Base-by-base conservation (phyloP, 2,888 invertebrate genomes). In the Urechis unicinctus region DNA sequence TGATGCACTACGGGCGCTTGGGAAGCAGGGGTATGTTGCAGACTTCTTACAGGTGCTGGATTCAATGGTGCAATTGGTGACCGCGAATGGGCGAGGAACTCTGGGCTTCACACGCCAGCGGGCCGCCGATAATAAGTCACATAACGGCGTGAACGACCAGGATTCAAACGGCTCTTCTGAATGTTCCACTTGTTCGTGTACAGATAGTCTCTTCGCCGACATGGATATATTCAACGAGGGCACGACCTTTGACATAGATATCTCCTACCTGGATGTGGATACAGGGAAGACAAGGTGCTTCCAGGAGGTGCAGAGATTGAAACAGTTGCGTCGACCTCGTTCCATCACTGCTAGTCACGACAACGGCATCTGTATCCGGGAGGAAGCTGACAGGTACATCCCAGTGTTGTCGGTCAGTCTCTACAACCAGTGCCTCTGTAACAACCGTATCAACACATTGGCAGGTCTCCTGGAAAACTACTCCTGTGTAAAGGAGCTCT, bases 371-470 rank as follows among this genome's bases (percentile, higher is more conserved):
- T 66, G 62, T 9, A 49, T 54, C 41, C 52, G 55, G 30, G 44
- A 57, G 25, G 48, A 59, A n/a, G 55, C 59, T 13, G 64, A 60
- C 17, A 65, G 62, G 28, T 69, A 68, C n/a, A 56, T 68, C 13
- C 70, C 72, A 2, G 69, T 74, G 67, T 64, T 74, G 21, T 70
- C 68, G n/a, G 66, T 73, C 5, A 67, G 67, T 30, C 66, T 75
- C 51, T 67, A 70, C 3, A 73, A 72, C 13, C 67, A 74, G 53
- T 67, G 63, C 46, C 61, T 75, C 22, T 61, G 66, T 22, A 64
- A 66, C 3, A 62, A 65, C 6, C 61, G 70, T 28, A 62, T 71
- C 6, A 61, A 65, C 43, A 64, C 67, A 4, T 56, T 74, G 22
- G 66, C 69, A 3, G 52, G 56, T 1, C 61, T 73, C 9, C 55